These are phyloP conservation scores for Drosophila chauvacae DNA, from an alignment of 1,140 invertebrate species.

Conservation along the genomic window DNA sequence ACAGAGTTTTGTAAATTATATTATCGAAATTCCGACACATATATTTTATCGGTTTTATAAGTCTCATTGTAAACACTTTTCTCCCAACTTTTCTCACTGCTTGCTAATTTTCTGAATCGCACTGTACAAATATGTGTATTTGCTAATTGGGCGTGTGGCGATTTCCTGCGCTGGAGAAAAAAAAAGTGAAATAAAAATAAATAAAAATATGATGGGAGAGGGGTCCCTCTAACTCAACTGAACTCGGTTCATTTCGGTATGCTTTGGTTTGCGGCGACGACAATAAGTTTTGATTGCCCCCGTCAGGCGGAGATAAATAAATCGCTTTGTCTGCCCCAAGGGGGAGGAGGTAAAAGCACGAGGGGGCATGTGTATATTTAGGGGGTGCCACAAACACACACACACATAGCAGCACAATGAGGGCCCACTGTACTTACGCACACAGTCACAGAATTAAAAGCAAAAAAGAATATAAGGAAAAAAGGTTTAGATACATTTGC, in stretches of 20 bases:
- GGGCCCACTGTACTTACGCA: constrained; percentile 30
- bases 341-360: background rate
- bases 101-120: constrained; percentile 5
- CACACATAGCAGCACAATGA: constrained; percentile 24
- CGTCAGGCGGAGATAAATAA: constrained; percentile 50
- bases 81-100: background rate
- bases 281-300: constrained; percentile 79
- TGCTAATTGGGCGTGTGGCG: constrained; percentile 81
- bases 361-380: background rate
- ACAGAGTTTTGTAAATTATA: background rate
- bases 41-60: background rate
- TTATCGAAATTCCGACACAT: background rate
- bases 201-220: constrained; percentile 7
- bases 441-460: constrained; percentile 16
- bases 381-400: constrained; percentile 4
- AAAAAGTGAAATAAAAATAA: constrained; percentile 2
- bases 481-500: constrained; percentile 4
- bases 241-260: constrained; percentile 22
- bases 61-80: constrained; percentile 9
- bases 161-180: constrained; percentile 62
- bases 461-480: background rate
- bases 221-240: constrained; percentile 30
- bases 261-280: constrained; percentile 52
- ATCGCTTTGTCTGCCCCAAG: constrained; percentile 44
- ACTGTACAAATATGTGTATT: constrained; percentile 51